These are phyloP conservation scores for Smithornis capensis DNA, from an alignment of 2,113 vertebrate genomes.

Conservation along the genomic window DNA sequence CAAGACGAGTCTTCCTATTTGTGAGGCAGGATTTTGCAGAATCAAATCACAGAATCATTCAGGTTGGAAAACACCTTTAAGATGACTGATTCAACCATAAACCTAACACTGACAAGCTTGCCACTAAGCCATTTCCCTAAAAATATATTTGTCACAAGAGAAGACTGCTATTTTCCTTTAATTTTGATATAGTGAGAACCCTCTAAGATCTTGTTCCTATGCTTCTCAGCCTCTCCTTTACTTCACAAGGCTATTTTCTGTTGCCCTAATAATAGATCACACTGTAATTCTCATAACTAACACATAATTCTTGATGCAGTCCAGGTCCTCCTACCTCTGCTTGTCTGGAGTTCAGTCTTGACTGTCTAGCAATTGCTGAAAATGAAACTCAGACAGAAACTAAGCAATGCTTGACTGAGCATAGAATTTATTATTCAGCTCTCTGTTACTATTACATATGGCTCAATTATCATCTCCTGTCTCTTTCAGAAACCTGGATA, in stretches of 20 bases:
- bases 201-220: background rate
- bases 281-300: constrained; percentile 27
- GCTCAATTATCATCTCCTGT: constrained; percentile 4
- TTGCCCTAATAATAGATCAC: constrained; percentile 37
- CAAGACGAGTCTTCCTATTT: background rate
- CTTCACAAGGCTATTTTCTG: constrained; percentile 46
- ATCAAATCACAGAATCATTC: background rate
- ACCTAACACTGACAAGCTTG: background rate
- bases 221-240: background rate
- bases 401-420: constrained; percentile 31
- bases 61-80: background rate
- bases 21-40: background rate
- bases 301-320: constrained; percentile 28
- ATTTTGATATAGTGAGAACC: background rate
- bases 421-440: constrained; percentile 1
- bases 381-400: constrained; percentile 45
- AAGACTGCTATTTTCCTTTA: constrained; percentile 8
- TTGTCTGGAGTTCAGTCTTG: constrained; percentile 37
- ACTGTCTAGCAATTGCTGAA: constrained; percentile 62
- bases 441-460: background rate
- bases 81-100: background rate
- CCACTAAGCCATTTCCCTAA: background rate
- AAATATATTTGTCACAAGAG: background rate
- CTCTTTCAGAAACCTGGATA: background rate
- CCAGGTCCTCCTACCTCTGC: constrained; percentile 23